These are phyloP conservation scores for Istiophorus platypterus DNA, from an alignment of 2,113 vertebrate genomes.

Conservation along the genomic window DNA sequence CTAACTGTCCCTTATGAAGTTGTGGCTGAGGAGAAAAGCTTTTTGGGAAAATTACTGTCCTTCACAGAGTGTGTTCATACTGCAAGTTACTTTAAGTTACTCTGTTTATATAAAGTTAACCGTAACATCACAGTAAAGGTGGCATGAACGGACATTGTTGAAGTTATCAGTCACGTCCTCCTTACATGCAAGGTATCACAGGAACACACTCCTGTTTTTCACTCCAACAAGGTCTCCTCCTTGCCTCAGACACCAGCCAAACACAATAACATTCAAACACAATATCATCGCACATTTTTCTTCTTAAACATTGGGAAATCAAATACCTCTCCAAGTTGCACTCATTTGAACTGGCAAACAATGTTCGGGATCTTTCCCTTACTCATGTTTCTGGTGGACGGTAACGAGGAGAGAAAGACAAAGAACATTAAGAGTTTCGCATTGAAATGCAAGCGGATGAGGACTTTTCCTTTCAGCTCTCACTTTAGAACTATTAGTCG, in stretches of 20 bases:
- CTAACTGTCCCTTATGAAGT: slow-evolving; percentile 6
- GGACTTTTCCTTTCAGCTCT: slow-evolving; percentile 35
- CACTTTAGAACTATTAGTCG: slow-evolving; percentile 18
- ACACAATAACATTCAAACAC: slow-evolving; percentile 57
- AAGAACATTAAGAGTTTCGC: slow-evolving; percentile 24
- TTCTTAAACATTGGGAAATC: slow-evolving; percentile 75
- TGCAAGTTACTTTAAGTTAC: neutral
- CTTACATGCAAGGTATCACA: neutral
- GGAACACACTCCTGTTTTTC: neutral
- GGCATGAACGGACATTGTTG: neutral
- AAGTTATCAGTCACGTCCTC: slow-evolving; percentile 21
- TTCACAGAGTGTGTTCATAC: neutral
- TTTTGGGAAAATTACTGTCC: neutral
- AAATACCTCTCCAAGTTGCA: slow-evolving; percentile 66
- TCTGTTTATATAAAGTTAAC: neutral
- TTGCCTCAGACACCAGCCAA: slow-evolving; percentile 55
- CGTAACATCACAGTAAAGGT: neutral
- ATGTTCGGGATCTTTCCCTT: slow-evolving; percentile 48
- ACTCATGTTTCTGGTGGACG: slow-evolving; percentile 11
- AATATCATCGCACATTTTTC: slow-evolving; percentile 71
- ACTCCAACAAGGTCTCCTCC: slow-evolving; percentile 38
- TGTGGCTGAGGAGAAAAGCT: neutral
- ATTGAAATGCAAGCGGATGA: slow-evolving; percentile 33
- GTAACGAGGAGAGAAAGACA: slow-evolving; percentile 33
- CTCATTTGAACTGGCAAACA: slow-evolving; percentile 65